Conservation (phyloP, 2,113 vertebrate species). For the Siphamia tubifer region DNA sequence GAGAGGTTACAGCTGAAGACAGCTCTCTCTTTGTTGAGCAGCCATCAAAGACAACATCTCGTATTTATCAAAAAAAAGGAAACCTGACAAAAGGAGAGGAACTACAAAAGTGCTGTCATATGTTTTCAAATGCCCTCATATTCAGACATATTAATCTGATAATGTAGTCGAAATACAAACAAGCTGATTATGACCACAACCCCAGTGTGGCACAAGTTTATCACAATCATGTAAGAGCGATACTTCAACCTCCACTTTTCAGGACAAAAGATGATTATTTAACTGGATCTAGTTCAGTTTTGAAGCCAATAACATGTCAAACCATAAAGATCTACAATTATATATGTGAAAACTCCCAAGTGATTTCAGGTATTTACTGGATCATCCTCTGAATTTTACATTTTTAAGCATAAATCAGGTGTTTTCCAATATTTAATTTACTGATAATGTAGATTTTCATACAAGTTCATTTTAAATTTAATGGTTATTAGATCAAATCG, state of each 20-base stretch:
- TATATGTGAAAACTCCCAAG: too few relatives aligned
- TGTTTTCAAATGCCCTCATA: slow-evolving; percentile 7
- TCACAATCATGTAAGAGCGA: neutral
- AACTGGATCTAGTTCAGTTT: too few relatives aligned
- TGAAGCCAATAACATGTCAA: too few relatives aligned
- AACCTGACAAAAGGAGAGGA: slow-evolving; percentile 44
- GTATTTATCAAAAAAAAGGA: slow-evolving; percentile 75
- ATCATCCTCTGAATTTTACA: too few relatives aligned
- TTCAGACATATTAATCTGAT: slow-evolving; percentile 37
- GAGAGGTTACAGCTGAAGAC: slow-evolving; percentile 98
- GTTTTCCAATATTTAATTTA: too few relatives aligned
- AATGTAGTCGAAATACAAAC: slow-evolving; percentile 8
- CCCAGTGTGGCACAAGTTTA: neutral
- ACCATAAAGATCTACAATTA: too few relatives aligned
- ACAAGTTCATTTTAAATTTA: too few relatives aligned
- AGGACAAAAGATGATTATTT: too few relatives aligned
- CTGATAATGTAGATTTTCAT: too few relatives aligned
- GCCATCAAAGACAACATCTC: slow-evolving; percentile 85
- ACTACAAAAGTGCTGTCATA: slow-evolving; percentile 34
- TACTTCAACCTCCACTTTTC: neutral
- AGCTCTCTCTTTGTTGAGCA: slow-evolving; percentile 98
- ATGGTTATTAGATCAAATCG: too few relatives aligned
- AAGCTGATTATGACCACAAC: slow-evolving; percentile 14
- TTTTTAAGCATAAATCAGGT: too few relatives aligned
- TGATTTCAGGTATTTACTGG: too few relatives aligned